Conservation (phyloP, 2,888 invertebrate genomes). For the Aricia artaxerxes region DNA sequence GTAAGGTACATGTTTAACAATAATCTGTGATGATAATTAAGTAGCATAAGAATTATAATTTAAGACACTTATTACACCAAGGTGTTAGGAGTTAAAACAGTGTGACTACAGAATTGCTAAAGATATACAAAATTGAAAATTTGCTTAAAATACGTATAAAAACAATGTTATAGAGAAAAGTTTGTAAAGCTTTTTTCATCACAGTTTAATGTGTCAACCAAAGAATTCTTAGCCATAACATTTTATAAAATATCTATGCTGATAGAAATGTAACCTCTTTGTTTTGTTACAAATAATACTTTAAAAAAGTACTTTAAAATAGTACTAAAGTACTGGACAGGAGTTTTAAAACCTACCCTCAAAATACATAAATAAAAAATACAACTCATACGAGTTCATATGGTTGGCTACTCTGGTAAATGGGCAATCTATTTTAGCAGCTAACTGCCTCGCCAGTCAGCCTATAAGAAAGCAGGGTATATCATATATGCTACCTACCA, state of each 20-base stretch:
- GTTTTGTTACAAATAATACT: background rate
- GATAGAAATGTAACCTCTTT: background rate
- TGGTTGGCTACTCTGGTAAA: background rate
- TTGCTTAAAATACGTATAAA: background rate
- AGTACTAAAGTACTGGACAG: background rate
- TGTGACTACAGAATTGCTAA: constrained; percentile 28
- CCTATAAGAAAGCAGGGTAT: constrained; percentile 26
- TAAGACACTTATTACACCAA: constrained; percentile 18
- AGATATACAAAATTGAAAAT: background rate
- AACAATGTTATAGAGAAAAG: background rate
- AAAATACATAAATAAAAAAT: background rate
- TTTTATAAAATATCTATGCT: background rate
- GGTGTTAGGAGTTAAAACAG: constrained; percentile 22
- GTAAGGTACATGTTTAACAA: constrained; percentile 4
- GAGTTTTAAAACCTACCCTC: background rate
- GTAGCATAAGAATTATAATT: constrained; percentile 16
- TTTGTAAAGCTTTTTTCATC: constrained; percentile 8
- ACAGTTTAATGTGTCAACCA: constrained; percentile 11
- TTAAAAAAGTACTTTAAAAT: too few relatives aligned
- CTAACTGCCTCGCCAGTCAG: constrained; percentile 1
- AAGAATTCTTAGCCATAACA: background rate
- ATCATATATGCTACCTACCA: constrained; percentile 22
- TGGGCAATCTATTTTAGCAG: background rate
- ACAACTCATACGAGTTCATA: background rate
- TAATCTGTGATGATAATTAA: constrained; percentile 29